These are phyloP conservation scores for Neocloeon triangulifer DNA, from an alignment of 1,140 invertebrate species.

Conservation along the genomic window DNA sequence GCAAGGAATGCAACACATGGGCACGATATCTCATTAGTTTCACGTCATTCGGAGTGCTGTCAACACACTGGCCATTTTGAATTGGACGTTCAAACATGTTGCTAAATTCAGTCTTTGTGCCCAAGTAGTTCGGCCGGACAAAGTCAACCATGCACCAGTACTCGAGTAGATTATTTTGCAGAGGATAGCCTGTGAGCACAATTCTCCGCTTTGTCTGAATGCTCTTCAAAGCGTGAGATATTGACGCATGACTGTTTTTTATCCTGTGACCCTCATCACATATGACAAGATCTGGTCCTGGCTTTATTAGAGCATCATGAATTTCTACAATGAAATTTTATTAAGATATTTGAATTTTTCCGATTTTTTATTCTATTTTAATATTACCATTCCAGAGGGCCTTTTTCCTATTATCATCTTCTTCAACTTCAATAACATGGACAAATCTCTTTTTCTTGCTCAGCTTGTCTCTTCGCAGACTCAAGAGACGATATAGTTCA, in stretches of 20 bases:
- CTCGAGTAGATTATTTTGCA: conserved; percentile 91
- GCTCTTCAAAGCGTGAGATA: conserved; percentile 75
- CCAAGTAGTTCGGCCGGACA: conserved; percentile 78
- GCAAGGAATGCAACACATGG: conserved; percentile 68
- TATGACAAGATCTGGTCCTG: conserved; percentile 84
- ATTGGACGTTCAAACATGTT: conserved; percentile 93
- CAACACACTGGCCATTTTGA: conserved; percentile 83
- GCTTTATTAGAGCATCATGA: conserved; percentile 63
- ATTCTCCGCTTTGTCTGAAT: conserved; percentile 74
- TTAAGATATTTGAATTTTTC: too few relatives aligned
- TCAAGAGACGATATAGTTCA: conserved; percentile 80
- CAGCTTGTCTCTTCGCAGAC: conserved; percentile 29
- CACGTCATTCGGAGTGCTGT: conserved; percentile 75
- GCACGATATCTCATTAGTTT: conserved; percentile 72
- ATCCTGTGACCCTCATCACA: conserved; percentile 94
- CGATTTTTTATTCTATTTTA: neutral
- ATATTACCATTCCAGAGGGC: conserved; percentile 50
- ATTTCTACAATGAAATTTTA: conserved; percentile 34
- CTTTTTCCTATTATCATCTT: conserved; percentile 62
- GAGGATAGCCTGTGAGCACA: conserved; percentile 82
- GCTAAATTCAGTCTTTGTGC: conserved; percentile 79
- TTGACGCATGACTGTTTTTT: conserved; percentile 85
- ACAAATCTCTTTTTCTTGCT: conserved; percentile 28
- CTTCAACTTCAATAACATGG: conserved; percentile 25
- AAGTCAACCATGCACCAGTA: conserved; percentile 97